Base-by-base conservation (phyloP, 2,113 vertebrate genomes). In the Oceanites oceanicus region DNA sequence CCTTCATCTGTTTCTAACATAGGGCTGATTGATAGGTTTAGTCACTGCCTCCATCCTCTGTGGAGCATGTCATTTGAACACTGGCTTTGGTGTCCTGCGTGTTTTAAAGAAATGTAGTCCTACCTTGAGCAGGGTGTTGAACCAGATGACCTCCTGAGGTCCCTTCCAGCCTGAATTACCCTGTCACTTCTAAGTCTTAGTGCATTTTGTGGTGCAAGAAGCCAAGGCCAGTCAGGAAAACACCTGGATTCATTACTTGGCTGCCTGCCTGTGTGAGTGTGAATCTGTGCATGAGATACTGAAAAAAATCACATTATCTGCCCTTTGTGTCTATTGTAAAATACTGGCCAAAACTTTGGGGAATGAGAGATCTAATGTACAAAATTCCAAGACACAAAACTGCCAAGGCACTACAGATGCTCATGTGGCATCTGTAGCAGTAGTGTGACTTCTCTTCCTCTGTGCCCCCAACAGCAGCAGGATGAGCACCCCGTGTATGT, bases 401-500 rank as follows among this genome's bases (percentile, higher is more conserved):
- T 56, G 13, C 25, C 55, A 12, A 16, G 15, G n/a, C 27, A 49
- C 16, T 45, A 13, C n/a, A 61, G 50, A 23, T 16, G 7, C 38
- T 65, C 9, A 15, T 67, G 26, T 42, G 55, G 22, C 14, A 61
- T 8, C 23, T 30, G 30, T 7, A 59, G 20, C 2, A 1, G 9
- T 55, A 36, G 23, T 1, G 2, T 47, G 40, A 25, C 10, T 45
- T 27, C 36, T 61, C 15, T 76, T 30, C 8, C 10, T 61, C 56
- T 75, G 19, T 38, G 18, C 3, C 20, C n/a, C 15, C 7, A 65
- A 16, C 8, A 40, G 21, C 25, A 32, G 36, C 6, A 6, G 5
- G 21, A 55, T 8, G 11, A 84, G 21, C 20, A 44, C 8, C 3
- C 1, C 0, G 3, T 3, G 6, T 11, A 42, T 30, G 17, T 32